Evolutionary conservation across 2,113 vertebrate genomes (phyloP).

Genomic region (Cavia porcellus): DNA sequence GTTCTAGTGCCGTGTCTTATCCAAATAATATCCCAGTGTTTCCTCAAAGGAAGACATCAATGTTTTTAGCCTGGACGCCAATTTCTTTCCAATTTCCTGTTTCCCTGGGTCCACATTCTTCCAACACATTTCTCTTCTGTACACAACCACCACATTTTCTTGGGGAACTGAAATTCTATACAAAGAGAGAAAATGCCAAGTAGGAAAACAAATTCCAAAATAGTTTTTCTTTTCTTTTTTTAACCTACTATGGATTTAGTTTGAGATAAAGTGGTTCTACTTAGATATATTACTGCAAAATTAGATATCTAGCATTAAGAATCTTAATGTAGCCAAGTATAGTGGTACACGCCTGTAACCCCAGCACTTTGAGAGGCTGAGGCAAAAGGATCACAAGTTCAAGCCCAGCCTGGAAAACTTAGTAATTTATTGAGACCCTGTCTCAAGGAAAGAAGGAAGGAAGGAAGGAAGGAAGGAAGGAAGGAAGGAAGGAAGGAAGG

Average conservation of each 20-base stretch:
- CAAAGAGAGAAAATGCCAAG: background rate
- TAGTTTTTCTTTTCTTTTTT: background rate
- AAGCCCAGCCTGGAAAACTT: background rate
- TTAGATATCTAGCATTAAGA: background rate
- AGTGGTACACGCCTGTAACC: background rate
- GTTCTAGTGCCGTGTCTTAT: conserved; percentile 38
- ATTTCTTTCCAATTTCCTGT: conserved; percentile 44
- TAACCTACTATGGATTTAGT: background rate
- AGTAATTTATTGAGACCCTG: background rate
- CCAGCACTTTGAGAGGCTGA: background rate
- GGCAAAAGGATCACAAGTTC: background rate
- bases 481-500: background rate
- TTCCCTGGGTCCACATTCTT: background rate
- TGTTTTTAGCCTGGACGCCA: conserved; percentile 6
- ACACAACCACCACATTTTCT: background rate
- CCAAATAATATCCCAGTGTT: conserved; percentile 7
- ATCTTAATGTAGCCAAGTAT: background rate
- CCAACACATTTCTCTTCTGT: background rate
- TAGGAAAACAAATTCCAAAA: conserved; percentile 35
- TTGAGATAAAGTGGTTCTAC: background rate
- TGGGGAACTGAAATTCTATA: background rate
- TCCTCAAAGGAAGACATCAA: conserved; percentile 46
- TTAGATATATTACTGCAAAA: background rate
- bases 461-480: background rate
- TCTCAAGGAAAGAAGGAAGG: background rate